Conservation (phyloP, 2,888 invertebrate species). For the Argyresthia albistria region DNA sequence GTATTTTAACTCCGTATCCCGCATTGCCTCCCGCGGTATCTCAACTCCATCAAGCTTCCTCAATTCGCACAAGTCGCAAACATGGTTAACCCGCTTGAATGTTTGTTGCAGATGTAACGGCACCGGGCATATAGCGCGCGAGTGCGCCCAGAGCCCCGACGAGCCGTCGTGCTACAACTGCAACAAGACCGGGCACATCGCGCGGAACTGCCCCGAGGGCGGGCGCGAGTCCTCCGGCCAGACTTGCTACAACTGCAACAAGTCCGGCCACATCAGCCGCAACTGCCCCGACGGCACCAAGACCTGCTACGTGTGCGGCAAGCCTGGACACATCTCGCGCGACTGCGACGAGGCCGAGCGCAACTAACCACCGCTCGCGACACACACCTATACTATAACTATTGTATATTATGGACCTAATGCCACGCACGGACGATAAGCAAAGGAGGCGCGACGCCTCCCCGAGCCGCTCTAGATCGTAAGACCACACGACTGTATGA, state of each 20-base stretch:
- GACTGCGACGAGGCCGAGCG: slow-evolving; percentile 89
- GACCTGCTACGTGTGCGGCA: slow-evolving; percentile 94
- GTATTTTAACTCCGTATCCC: neutral
- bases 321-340: slow-evolving; percentile 91
- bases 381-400: slow-evolving; percentile 30
- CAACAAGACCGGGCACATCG: slow-evolving; percentile 94
- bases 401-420: slow-evolving; percentile 53
- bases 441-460: slow-evolving; percentile 54
- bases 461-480: slow-evolving; percentile 42
- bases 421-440: slow-evolving; percentile 70
- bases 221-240: slow-evolving; percentile 76
- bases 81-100: slow-evolving; percentile 22
- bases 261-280: slow-evolving; percentile 92
- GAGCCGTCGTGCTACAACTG: slow-evolving; percentile 95
- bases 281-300: slow-evolving; percentile 89
- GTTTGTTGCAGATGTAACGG: slow-evolving; percentile 83
- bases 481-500: slow-evolving; percentile 53
- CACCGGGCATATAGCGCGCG: slow-evolving; percentile 93
- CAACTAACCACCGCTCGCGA: slow-evolving; percentile 50
- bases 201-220: slow-evolving; percentile 86
- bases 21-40: neutral
- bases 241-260: slow-evolving; percentile 96
- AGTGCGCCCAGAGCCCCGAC: slow-evolving; percentile 88
- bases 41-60: no score
- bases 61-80: neutral